A percentile compares a stretch with the other conserved stretches of the same genome.
Evolutionary conservation across 2,113 vertebrate species (phyloP).

Genomic region (Charina bottae): DNA sequence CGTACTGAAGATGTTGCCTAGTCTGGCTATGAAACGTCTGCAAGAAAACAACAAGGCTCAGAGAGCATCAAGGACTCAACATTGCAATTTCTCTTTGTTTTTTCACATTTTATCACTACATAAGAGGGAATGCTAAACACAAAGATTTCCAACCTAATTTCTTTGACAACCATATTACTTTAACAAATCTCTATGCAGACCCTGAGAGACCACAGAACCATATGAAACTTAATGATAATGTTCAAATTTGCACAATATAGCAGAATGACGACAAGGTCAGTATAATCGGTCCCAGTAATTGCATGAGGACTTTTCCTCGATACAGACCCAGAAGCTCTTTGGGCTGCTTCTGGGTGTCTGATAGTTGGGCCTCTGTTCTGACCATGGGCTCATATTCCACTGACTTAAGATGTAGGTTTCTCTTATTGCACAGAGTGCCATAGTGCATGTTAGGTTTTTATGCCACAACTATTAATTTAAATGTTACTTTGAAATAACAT

Average conservation of each 20-base stretch:
- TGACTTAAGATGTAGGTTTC: background rate
- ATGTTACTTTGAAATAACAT: background rate
- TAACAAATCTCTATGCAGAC: background rate
- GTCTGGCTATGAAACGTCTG: no score
- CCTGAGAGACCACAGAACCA: background rate
- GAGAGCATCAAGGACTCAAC: no score
- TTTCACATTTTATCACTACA: background rate
- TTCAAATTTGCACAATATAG: background rate
- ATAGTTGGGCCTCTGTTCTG: background rate
- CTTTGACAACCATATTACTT: background rate
- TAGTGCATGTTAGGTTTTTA: background rate
- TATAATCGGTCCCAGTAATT: background rate
- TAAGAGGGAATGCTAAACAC: background rate
- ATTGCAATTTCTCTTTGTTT: background rate
- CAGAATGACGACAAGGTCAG: background rate
- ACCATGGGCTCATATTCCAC: background rate
- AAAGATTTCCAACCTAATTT: background rate
- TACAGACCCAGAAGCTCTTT: background rate
- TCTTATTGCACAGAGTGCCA: background rate
- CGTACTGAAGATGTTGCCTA: no score
- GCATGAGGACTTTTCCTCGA: background rate
- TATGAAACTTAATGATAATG: background rate
- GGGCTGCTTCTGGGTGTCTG: background rate
- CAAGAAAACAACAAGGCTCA: no score
- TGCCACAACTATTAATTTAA: background rate